A percentile compares a stretch with the other conserved stretches of the same genome.
These are phyloP conservation scores for Drosophila quinaria DNA, from an alignment of 2,888 invertebrate species.

Conservation along the genomic window DNA sequence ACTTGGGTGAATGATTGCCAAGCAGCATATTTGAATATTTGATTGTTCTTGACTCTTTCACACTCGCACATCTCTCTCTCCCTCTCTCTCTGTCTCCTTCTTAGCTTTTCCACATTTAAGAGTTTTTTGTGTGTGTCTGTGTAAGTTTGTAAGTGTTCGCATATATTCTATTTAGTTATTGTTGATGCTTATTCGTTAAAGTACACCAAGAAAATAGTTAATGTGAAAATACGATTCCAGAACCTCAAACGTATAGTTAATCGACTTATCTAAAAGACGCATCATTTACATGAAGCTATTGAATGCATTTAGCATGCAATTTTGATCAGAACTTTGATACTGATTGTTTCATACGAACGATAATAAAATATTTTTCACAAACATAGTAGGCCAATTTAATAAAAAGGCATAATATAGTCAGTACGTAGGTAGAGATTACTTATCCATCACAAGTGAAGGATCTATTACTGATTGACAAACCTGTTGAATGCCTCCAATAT, in stretches of 20 bases:
- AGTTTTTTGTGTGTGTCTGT: not conserved
- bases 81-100: not conserved
- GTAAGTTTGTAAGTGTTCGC: slow-evolving; percentile 2
- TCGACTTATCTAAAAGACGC: not conserved
- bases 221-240: not conserved
- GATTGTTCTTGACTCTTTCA: slow-evolving; percentile 47
- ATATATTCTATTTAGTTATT: not conserved
- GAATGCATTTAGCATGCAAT: too few relatives aligned
- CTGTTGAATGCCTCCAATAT: too few relatives aligned
- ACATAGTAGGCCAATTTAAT: too few relatives aligned
- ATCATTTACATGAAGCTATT: not conserved
- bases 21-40: slow-evolving; percentile 71
- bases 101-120: not conserved
- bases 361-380: too few relatives aligned
- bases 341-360: too few relatives aligned
- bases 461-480: too few relatives aligned
- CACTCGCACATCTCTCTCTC: not conserved
- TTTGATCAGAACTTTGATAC: too few relatives aligned
- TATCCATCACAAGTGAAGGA: too few relatives aligned
- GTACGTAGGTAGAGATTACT: too few relatives aligned
- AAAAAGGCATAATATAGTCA: too few relatives aligned
- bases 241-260: not conserved
- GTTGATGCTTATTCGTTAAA: not conserved
- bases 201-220: not conserved
- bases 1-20: slow-evolving; percentile 63